Evolutionary conservation across 2,797 vertebrate genomes (phyloP), one percentile per base, ranked within the genome.

Genomic region (Tapirus indicus): DNA sequence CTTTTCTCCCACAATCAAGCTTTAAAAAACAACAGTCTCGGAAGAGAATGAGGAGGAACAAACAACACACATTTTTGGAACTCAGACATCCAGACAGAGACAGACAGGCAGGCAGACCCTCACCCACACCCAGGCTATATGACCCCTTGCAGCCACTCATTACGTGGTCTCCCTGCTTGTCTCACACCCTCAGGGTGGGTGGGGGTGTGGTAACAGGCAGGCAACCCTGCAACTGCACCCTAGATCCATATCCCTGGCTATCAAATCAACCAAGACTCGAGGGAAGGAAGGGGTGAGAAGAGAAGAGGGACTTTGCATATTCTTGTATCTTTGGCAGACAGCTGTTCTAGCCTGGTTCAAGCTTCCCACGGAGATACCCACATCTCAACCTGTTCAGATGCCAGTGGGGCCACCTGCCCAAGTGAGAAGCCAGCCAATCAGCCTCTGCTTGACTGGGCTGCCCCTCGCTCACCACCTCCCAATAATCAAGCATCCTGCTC

Each of bases 281-380:
- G 94, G 95, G 68, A 88, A 82, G 64, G 84, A 71, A 77, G 21
- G 75, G 38, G 0, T 54, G 89, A 94, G 97, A 97, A 94, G 95
- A 97, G 92, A 89, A 98, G 97, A 97, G 97, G 95, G 96, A 83
- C 97, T 98, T 98, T 99, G 98, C 98, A 97, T 98, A 98, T 96
- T 97, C 92, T 97, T 96, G 49, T 97, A 96, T 98, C 98, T 99
- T 99, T 99, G 98, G 99, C 98, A 98, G 98, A 97, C 7, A 94
- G 98, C 98, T 98, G 97, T 96, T 97, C 97, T 95, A 97, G 97
- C 98, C 97, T 95, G 87, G 86, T 79, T 98, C 90, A 92, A 82
- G 54, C 71, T 96, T 97, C 95, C 72, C 86, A 88, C 0, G 35
- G 62, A 91, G 87, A 78, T 0, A 0, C 38, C 91, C 90, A 95